Evolutionary conservation across 2,888 invertebrate genomes (phyloP).

Genomic region (Drosophila subquinaria): DNA sequence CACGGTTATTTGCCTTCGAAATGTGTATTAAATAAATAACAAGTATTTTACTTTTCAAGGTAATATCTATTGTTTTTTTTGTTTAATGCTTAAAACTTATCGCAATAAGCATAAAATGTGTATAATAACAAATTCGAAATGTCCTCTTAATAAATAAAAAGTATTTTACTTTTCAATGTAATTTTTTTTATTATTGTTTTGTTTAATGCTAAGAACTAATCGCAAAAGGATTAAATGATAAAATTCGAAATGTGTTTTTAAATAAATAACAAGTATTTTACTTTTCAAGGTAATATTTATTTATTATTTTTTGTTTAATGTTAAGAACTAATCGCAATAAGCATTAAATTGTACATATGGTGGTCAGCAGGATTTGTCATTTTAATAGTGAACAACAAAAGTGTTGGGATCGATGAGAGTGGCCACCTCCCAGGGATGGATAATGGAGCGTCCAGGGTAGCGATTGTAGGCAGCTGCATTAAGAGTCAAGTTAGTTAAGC

Average conservation of each 20-base stretch:
- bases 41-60: constrained; percentile 1
- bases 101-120: background rate
- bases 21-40: background rate
- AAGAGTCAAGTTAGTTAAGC: background rate
- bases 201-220: constrained; percentile 22
- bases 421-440: constrained; percentile 68
- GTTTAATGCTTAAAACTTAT: constrained; percentile 23
- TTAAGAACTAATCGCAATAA: constrained; percentile 31
- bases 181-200: background rate
- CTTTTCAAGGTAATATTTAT: constrained; percentile 19
- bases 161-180: background rate
- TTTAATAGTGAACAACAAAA: constrained; percentile 50
- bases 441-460: constrained; percentile 58
- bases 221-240: constrained; percentile 15
- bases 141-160: too few species aligned
- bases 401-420: constrained; percentile 66
- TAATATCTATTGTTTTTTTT: background rate
- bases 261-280: constrained; percentile 6
- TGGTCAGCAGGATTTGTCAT: constrained; percentile 17
- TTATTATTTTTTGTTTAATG: constrained; percentile 17
- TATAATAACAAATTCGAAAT: background rate
- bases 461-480: constrained; percentile 67
- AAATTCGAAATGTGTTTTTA: constrained; percentile 20
- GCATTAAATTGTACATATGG: constrained; percentile 37
- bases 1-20: background rate